Conservation (phyloP, 2,888 invertebrate species). For the Agapostemon virescens region DNA sequence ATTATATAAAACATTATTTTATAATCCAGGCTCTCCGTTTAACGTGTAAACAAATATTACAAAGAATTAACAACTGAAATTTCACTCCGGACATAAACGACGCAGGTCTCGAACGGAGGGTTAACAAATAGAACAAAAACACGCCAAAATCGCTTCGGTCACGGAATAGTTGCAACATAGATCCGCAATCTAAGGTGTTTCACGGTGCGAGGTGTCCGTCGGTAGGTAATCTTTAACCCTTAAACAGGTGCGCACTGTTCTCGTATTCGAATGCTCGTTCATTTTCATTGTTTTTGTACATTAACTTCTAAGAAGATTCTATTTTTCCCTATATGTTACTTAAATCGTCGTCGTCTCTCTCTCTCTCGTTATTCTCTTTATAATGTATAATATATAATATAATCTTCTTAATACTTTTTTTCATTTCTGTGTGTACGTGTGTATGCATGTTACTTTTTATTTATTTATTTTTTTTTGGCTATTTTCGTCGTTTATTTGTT, state of each 20-base stretch:
- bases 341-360: background rate
- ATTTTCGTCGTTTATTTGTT: conserved; percentile 8
- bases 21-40: no score
- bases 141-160: no score
- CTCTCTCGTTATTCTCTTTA: background rate
- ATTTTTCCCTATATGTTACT: background rate
- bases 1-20: no score
- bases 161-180: no score
- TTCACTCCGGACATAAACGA: no score
- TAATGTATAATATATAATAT: conserved; percentile 7
- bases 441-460: background rate
- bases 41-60: no score
- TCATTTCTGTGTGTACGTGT: no score
- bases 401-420: no score
- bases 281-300: background rate
- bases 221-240: conserved; percentile 55
- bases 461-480: background rate
- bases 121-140: no score
- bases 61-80: no score
- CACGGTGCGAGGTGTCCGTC: background rate
- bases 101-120: no score
- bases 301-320: conserved; percentile 23
- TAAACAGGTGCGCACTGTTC: conserved; percentile 48
- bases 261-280: background rate
- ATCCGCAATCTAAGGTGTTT: background rate